Evolutionary conservation across 2,113 vertebrate genomes (phyloP).

Genomic region (Acanthochromis polyacanthus): DNA sequence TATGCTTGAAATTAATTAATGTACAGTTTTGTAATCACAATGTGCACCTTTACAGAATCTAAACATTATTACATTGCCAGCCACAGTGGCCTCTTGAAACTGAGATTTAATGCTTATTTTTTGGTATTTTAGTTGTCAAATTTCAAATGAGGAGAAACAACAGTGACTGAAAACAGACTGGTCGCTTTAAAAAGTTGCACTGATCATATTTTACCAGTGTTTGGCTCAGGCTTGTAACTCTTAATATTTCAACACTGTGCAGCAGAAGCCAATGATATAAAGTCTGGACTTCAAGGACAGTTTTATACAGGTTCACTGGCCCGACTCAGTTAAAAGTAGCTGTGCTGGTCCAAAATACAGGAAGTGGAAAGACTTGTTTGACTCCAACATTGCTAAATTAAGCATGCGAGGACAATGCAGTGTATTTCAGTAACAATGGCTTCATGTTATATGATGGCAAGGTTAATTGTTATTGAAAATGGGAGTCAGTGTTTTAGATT

Average conservation of each 20-base stretch:
- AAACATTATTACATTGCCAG: neutral
- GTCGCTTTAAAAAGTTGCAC: conserved; percentile 18
- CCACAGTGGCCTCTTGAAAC: neutral
- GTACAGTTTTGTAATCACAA: neutral
- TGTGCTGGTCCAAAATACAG: conserved; percentile 10
- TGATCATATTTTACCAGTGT: conserved; percentile 39
- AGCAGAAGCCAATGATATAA: conserved; percentile 42
- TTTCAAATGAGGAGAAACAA: conserved; percentile 7
- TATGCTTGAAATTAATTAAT: neutral
- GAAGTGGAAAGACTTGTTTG: conserved; percentile 10
- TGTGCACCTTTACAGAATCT: too few relatives aligned
- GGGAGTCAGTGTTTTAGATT: too few relatives aligned
- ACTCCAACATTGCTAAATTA: neutral
- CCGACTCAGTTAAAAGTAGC: conserved; percentile 13
- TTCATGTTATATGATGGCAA: neutral
- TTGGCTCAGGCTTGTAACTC: conserved; percentile 41
- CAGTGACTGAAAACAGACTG: neutral
- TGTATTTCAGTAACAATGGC: neutral
- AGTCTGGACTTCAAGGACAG: conserved; percentile 59
- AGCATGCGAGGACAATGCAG: neutral
- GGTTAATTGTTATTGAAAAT: neutral
- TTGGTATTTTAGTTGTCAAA: neutral
- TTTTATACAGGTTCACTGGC: conserved; percentile 37
- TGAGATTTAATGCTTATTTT: too few relatives aligned
- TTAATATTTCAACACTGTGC: conserved; percentile 37